Conservation (phyloP, 2,797 vertebrate genomes). For the Oreonectes daqikongensis region DNA sequence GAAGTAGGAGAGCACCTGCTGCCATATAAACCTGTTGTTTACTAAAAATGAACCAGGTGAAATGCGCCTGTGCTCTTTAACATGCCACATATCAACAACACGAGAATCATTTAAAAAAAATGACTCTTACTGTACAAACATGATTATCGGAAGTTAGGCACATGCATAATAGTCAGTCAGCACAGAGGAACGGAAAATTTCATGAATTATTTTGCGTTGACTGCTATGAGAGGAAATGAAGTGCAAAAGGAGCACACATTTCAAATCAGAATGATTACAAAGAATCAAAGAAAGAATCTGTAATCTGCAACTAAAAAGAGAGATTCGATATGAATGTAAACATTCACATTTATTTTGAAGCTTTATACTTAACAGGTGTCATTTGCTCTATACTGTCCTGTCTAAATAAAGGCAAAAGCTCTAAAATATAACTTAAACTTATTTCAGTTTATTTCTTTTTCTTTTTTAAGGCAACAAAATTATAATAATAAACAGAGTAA, state of each 20-base stretch:
- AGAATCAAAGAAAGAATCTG: too few relatives aligned
- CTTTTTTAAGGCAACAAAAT: too few relatives aligned
- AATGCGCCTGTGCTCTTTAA: conserved; percentile 29
- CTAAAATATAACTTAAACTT: too few relatives aligned
- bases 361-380: neutral
- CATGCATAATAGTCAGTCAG: neutral
- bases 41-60: conserved; percentile 63
- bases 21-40: conserved; percentile 60
- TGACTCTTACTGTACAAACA: neutral
- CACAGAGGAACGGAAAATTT: neutral
- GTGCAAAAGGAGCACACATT: neutral
- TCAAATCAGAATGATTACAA: too few relatives aligned
- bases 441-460: too few relatives aligned
- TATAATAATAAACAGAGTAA: too few relatives aligned
- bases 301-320: too few relatives aligned
- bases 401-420: too few relatives aligned
- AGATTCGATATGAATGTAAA: too few relatives aligned
- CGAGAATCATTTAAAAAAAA: neutral
- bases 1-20: conserved; percentile 89
- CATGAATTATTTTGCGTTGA: neutral
- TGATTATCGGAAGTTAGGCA: neutral
- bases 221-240: neutral
- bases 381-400: too few relatives aligned
- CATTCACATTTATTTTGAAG: neutral
- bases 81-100: conserved; percentile 6